Evolutionary conservation across 2,797 vertebrate species (phyloP).

Genomic region (Megaceryle alcyon): DNA sequence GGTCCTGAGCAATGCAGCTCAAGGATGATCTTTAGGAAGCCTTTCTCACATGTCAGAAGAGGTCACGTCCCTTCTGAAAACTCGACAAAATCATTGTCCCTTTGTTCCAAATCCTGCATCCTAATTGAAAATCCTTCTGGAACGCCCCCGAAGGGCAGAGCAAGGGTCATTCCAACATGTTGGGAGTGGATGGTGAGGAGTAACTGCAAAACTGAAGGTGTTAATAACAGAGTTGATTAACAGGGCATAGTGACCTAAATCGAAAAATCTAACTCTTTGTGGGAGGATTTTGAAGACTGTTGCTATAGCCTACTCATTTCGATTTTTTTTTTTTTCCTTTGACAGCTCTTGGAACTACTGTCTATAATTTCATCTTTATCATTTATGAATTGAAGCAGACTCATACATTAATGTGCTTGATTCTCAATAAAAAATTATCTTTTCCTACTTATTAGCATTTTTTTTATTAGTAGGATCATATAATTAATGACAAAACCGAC

Average conservation of each 20-base stretch:
- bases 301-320: neutral
- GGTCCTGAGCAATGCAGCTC: neutral
- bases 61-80: neutral
- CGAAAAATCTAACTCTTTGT: neutral
- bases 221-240: neutral
- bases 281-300: neutral
- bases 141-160: neutral
- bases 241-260: neutral
- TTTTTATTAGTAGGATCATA: neutral
- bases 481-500: neutral
- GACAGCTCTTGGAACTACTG: neutral
- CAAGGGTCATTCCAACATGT: neutral
- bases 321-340: neutral
- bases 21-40: neutral
- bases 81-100: neutral
- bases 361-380: neutral
- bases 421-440: neutral
- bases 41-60: neutral
- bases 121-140: neutral
- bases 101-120: neutral
- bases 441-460: neutral
- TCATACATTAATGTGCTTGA: neutral
- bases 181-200: rapidly evolving
- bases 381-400: neutral
- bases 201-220: neutral